phyloP scores from a whole-genome alignment of 2,888 invertebrate species.

The Disparrhopalites patrizii region DNA sequence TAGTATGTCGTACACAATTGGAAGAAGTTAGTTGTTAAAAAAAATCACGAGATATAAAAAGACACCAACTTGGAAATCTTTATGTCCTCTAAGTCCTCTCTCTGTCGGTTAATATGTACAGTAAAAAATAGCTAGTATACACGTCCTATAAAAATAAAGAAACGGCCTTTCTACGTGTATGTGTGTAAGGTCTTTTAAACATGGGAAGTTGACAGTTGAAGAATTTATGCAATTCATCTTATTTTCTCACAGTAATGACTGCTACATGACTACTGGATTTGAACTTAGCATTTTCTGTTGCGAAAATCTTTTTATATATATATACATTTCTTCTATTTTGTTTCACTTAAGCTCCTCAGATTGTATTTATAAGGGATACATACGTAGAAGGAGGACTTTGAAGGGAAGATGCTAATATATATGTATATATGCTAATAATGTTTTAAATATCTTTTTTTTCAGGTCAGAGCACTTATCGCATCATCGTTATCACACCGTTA shows the following conservation, averaged over 20 bases:
- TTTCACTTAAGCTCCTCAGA: too few species aligned
- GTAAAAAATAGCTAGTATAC: neutral
- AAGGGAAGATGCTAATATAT: constrained; percentile 21
- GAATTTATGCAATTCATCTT: constrained; percentile 31
- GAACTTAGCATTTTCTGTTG: constrained; percentile 6
- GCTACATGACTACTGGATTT: neutral
- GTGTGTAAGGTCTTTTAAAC: neutral
- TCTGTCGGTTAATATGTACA: neutral
- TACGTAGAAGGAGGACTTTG: too few species aligned
- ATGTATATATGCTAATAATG: constrained; percentile 26
- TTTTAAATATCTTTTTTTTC: constrained; percentile 31
- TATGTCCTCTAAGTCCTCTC: neutral
- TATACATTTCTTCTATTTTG: too few species aligned
- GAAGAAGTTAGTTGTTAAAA: constrained; percentile 13
- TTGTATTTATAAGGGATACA: too few species aligned
- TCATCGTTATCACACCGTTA: constrained; percentile 28
- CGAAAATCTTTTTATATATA: constrained; percentile 8
- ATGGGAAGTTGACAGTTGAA: constrained; percentile 20
- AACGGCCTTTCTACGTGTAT: neutral
- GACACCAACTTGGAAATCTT: neutral
- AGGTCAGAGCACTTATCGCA: constrained; percentile 37
- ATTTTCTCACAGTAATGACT: constrained; percentile 24
- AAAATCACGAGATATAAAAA: neutral
- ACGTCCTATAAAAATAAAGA: neutral
- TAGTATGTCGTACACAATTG: constrained; percentile 5